phyloP scores from a whole-genome alignment of 2,113 vertebrate genomes.

The Myotis davidii region DNA sequence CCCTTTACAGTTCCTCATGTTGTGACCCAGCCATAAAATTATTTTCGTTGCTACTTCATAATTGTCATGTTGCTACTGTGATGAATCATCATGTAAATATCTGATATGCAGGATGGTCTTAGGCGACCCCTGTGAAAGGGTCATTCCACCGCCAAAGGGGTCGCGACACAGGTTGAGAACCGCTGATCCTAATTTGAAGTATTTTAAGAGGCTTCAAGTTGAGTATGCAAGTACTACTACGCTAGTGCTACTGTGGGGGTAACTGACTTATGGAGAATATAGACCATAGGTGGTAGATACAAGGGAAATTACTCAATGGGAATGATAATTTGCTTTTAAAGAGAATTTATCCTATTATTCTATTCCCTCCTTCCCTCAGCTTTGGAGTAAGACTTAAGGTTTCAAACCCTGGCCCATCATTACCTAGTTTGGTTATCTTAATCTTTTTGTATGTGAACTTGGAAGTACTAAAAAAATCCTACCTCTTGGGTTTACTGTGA shows the following conservation, averaged over 20 bases:
- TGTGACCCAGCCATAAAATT: too few relatives aligned
- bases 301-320: not conserved
- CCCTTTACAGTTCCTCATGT: too few relatives aligned
- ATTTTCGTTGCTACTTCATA: too few relatives aligned
- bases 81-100: too few relatives aligned
- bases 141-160: too few relatives aligned
- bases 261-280: not conserved
- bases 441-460: not conserved
- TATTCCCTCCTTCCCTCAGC: not conserved
- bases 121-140: too few relatives aligned
- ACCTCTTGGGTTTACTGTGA: not conserved
- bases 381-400: conserved; percentile 4
- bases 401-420: not conserved
- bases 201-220: not conserved
- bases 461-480: not conserved
- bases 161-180: too few relatives aligned
- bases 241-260: not conserved
- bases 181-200: not conserved
- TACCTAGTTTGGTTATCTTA: conserved; percentile 11
- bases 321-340: conserved; percentile 2
- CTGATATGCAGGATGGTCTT: too few relatives aligned
- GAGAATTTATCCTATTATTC: not conserved
- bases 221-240: not conserved
- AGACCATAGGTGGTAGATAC: not conserved
- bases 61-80: too few relatives aligned